These are phyloP conservation scores for Trichonephila clavipes DNA, from an alignment of 1,140 invertebrate species.

Conservation along the genomic window DNA sequence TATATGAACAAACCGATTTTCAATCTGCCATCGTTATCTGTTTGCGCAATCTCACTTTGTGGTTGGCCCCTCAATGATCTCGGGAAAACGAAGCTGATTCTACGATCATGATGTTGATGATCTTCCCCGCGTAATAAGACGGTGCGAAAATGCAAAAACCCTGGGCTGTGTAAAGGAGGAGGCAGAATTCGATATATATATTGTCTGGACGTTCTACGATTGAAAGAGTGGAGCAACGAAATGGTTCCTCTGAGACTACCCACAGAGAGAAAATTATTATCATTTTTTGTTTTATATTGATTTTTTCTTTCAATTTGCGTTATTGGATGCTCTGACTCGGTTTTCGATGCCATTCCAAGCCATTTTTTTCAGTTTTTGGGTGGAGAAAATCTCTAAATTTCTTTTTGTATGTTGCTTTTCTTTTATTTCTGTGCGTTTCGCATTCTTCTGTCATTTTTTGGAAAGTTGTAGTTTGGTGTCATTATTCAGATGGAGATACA, in stretches of 20 bases:
- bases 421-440: not conserved
- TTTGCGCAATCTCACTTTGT: not conserved
- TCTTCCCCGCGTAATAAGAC: constrained; percentile 62
- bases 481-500: not conserved
- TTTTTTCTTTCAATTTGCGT: constrained; percentile 72
- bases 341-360: not conserved
- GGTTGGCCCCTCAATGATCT: not conserved
- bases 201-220: not conserved
- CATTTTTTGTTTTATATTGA: constrained; percentile 48
- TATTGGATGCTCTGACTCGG: constrained; percentile 55
- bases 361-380: not conserved
- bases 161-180: not conserved
- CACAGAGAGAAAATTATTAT: constrained; percentile 45
- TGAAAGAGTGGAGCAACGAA: constrained; percentile 16
- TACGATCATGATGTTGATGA: constrained; percentile 60
- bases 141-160: constrained; percentile 65
- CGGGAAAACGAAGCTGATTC: not conserved
- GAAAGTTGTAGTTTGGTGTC: not conserved
- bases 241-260: constrained; percentile 49
- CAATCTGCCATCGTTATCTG: not conserved
- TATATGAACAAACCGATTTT: no score
- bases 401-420: not conserved
- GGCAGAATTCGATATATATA: not conserved
- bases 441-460: not conserved
- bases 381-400: not conserved